Evolutionary conservation across 2,888 invertebrate genomes (phyloP).

Genomic region (Catocala sponsa): DNA sequence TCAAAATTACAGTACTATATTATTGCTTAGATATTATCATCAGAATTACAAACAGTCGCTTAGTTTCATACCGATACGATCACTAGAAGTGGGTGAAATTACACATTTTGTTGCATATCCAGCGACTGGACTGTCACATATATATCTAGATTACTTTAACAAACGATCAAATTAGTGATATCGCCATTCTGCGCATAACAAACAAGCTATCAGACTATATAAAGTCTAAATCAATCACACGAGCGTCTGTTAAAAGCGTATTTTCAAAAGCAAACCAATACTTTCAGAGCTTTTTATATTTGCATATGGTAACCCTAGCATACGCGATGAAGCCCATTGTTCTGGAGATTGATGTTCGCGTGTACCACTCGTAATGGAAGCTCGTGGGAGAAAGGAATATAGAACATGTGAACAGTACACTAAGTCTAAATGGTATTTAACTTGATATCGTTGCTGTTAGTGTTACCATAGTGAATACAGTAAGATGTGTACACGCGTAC

Average conservation of each 20-base stretch:
- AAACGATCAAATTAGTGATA: too few species aligned
- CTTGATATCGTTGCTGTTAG: conserved; percentile 34
- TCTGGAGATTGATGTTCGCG: conserved; percentile 72
- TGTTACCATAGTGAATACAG: conserved; percentile 42
- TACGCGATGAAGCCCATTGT: conserved; percentile 64
- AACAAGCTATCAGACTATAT: not conserved
- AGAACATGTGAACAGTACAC: conserved; percentile 79
- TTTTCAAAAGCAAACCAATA: not conserved
- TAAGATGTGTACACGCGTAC: conserved; percentile 39
- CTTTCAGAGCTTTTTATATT: conserved; percentile 14
- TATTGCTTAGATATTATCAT: too few species aligned
- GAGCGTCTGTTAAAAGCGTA: too few species aligned
- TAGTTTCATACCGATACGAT: too few species aligned
- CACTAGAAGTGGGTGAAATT: too few species aligned
- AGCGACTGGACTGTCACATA: too few species aligned
- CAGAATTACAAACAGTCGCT: too few species aligned
- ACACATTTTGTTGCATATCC: too few species aligned
- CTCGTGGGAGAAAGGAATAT: conserved; percentile 78
- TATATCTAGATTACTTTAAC: too few species aligned
- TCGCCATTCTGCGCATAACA: too few species aligned
- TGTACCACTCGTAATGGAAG: conserved; percentile 64
- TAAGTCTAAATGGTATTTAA: conserved; percentile 48
- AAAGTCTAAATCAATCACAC: too few species aligned
- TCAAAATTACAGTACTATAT: too few species aligned
- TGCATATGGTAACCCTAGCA: conserved; percentile 21